Percentiles rank a stretch among this genome's conserved stretches.
Conservation (phyloP, 2,797 vertebrate species). For the Acanthiza pusilla region DNA sequence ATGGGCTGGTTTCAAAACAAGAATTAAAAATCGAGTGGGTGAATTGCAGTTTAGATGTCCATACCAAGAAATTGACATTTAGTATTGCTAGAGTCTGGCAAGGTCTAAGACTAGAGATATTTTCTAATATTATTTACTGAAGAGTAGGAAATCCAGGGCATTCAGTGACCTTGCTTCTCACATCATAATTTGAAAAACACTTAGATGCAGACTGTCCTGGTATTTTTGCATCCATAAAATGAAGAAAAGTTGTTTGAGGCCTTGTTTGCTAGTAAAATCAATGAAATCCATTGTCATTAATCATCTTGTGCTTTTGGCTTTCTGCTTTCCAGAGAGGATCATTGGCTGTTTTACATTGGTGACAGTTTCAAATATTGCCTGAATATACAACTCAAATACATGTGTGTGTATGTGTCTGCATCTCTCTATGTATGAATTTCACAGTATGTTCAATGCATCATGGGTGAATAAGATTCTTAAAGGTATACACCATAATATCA, state of each 20-base stretch:
- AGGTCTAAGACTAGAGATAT: not conserved
- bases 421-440: not conserved
- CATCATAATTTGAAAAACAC: not conserved
- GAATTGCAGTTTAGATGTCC: not conserved
- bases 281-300: conserved; percentile 4
- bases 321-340: not conserved
- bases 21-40: not conserved
- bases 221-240: not conserved
- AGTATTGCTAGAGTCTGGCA: not conserved
- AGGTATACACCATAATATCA: not conserved
- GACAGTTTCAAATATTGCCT: not conserved
- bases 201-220: not conserved
- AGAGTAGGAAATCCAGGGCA: not conserved
- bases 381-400: not conserved
- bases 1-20: not conserved
- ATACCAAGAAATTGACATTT: not conserved
- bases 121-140: conserved; percentile 17
- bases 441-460: not conserved
- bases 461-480: not conserved
- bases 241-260: conserved; percentile 19
- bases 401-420: fast-evolving
- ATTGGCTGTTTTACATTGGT: not conserved
- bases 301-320: conserved; percentile 2
- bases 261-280: conserved; percentile 30
- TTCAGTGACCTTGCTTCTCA: conserved; percentile 3